These are phyloP conservation scores for Lobophora halterata DNA, from an alignment of 2,888 invertebrate genomes.

Conservation along the genomic window DNA sequence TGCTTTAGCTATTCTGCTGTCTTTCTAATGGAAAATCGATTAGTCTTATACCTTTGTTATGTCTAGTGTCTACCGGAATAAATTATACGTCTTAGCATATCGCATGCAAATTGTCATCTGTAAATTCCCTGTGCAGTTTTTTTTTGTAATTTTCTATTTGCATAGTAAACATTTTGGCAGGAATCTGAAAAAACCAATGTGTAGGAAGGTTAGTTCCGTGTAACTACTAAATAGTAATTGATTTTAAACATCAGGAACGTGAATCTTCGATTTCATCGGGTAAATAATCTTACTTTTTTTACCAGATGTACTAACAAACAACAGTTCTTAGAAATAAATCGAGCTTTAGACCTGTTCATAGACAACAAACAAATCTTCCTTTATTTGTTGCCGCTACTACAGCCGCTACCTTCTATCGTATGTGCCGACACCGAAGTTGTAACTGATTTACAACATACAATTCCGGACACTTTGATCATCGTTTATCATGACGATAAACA, in stretches of 20 bases:
- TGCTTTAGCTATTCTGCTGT: constrained; percentile 11
- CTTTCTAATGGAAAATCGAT: constrained; percentile 11
- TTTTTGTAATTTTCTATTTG: too few relatives aligned
- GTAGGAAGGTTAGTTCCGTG: too few relatives aligned
- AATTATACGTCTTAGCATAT: constrained; percentile 11
- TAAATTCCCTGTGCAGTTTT: constrained; percentile 29
- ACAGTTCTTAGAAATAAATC: constrained; percentile 19
- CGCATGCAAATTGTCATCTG: neutral
- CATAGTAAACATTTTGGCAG: too few relatives aligned
- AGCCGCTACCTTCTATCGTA: too few relatives aligned
- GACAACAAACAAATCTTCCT: constrained; percentile 1
- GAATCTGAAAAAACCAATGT: too few relatives aligned
- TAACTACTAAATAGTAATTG: too few relatives aligned
- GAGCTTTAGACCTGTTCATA: constrained; percentile 5
- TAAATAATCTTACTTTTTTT: constrained; percentile 22
- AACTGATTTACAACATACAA: constrained; percentile 1
- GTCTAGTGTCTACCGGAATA: constrained; percentile 18
- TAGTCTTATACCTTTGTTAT: constrained; percentile 20
- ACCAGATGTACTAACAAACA: constrained; percentile 22
- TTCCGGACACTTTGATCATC: constrained; percentile 2
- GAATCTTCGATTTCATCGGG: constrained; percentile 21
- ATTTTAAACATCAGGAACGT: constrained; percentile 22
- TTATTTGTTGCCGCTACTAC: too few relatives aligned
- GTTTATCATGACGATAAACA: constrained; percentile 12
- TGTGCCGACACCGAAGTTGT: too few relatives aligned